Conservation (phyloP, 2,888 invertebrate genomes). For the Raillietiella orientalis region DNA sequence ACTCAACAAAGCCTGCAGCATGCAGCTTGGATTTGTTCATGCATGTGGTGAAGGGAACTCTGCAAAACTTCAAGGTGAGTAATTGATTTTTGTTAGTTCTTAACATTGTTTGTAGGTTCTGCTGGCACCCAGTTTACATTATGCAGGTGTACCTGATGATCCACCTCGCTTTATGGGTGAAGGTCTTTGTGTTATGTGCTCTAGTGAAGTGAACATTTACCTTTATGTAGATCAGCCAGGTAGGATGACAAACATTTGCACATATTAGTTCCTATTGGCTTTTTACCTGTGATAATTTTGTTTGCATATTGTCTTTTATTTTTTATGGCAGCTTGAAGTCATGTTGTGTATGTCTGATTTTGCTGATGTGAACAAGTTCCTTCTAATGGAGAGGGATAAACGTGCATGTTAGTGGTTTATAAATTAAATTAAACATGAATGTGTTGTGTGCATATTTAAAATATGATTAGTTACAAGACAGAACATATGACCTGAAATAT, state of each 20-base stretch:
- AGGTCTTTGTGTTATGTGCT: slow-evolving; percentile 85
- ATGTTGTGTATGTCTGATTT: no score
- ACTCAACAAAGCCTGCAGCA: slow-evolving; percentile 79
- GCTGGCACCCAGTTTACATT: slow-evolving; percentile 82
- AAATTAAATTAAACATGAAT: no score
- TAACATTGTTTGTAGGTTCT: slow-evolving; percentile 22
- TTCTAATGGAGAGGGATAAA: no score
- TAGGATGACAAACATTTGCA: slow-evolving; percentile 8
- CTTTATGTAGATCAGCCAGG: slow-evolving; percentile 95
- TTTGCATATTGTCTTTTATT: no score
- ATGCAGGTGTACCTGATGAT: slow-evolving; percentile 66
- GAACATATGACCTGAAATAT: no score
- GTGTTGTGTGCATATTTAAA: no score
- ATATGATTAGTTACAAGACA: no score
- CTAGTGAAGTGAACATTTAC: slow-evolving; percentile 72
- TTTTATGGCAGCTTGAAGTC: no score
- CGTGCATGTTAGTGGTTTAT: no score
- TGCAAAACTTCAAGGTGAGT: slow-evolving; percentile 50
- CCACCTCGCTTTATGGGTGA: slow-evolving; percentile 94
- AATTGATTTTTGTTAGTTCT: slow-evolving; percentile 2
- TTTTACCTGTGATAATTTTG: slow-evolving; percentile 1
- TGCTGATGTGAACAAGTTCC: no score
- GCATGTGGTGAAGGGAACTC: slow-evolving; percentile 78
- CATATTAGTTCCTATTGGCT: neutral
- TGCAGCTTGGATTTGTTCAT: slow-evolving; percentile 74